Evolutionary conservation across 1,140 invertebrate genomes (phyloP).

Genomic region (Cephus cinctus): DNA sequence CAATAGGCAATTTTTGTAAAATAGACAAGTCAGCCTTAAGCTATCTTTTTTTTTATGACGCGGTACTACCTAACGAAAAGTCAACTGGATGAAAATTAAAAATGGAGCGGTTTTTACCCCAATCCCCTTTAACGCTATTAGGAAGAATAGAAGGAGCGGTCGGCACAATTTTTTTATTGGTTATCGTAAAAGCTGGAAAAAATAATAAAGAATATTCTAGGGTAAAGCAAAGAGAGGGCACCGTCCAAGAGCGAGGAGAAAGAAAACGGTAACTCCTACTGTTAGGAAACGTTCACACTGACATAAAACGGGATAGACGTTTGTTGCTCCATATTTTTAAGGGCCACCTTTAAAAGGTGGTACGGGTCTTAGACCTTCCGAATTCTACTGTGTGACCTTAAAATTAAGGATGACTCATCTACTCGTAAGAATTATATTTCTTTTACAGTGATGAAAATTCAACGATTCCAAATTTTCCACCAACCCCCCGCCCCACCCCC

Average conservation of each 20-base stretch:
- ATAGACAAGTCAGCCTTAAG: neutral
- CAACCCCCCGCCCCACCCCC: no score
- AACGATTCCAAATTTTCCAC: no score
- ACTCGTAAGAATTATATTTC: no score
- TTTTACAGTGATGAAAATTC: no score
- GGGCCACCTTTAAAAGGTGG: conserved; percentile 8
- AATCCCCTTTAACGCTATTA: conserved; percentile 21
- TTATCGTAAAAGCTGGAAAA: conserved; percentile 5
- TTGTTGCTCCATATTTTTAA: conserved; percentile 10
- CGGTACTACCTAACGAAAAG: neutral
- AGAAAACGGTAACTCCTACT: no score
- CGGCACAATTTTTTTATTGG: conserved; percentile 6
- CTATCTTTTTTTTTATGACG: conserved; percentile 23
- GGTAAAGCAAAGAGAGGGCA: no score
- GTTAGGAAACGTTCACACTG: no score
- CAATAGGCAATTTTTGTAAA: neutral
- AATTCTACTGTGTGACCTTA: no score
- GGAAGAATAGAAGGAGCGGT: neutral
- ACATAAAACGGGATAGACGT: conserved; percentile 2
- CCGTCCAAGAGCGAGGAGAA: no score
- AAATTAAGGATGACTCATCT: no score
- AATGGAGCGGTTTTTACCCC: conserved; percentile 29
- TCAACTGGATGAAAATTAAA: conserved; percentile 21
- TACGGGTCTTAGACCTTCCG: no score
- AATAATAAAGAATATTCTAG: conserved; percentile 9